Evolutionary conservation across 2,888 invertebrate species (phyloP), one percentile per base, ranked within the genome.

Genomic region (Limnephilus lunatus): DNA sequence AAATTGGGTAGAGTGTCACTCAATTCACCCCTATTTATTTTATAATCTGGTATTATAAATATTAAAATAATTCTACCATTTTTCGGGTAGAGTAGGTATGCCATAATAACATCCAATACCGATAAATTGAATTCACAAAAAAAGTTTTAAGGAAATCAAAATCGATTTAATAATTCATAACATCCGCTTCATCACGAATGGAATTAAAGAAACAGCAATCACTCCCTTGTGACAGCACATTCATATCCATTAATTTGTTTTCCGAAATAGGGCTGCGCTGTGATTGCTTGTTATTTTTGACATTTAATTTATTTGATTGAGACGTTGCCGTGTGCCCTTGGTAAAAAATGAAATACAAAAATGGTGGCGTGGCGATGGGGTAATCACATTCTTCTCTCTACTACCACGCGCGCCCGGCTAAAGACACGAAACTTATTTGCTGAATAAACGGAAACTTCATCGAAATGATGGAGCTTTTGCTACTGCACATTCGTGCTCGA

Each of bases 281-380:
- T 90, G 81, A 90, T 90, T 85, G 90, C 90, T 90, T 90, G 90
- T 90, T 90, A 90, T 90, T 90, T 91, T 89, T 93, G 93, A 93
- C 93, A 90, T 92, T 92, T 93, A 92, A 93, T 93, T 93, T 93
- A 91, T 92, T 93, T 93, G 93, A 93, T 93, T 93, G 93, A 92
- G 92, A 92, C 92, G 93, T 91, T 92, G 91, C 92, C 92, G 89
- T 91, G 90, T 90, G 91, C 92, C 92, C 92, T 92, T 91, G 89
- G 90, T 88, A 91, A 92, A 90, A 91, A 91, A 89, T 92, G 81
- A 86, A 89, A 91, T 85, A 91, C 82, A 91, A 91, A 86, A 89
- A 81, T 89, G 81, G 89, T 87, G 85, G 87, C 83, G 44, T 88
- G 81, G 90, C 83, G 90, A 92, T 90, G 90, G 90, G 89, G 91